Conservation (phyloP, 2,797 vertebrate species). For the Gallinago stenura region DNA sequence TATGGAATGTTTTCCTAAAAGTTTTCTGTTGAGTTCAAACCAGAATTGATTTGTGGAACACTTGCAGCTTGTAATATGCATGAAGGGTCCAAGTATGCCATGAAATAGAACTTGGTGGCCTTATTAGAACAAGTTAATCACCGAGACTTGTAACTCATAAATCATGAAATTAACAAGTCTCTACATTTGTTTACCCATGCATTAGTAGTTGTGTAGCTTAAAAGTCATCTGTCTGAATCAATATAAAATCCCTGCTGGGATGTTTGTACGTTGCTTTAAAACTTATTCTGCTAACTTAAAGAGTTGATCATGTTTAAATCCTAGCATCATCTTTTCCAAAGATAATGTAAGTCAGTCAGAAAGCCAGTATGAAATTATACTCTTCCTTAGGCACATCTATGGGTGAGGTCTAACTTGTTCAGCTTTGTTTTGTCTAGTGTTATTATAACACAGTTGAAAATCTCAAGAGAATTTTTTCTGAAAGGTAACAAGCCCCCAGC, state of each 20-base stretch:
- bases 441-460: background rate
- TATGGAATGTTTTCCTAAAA: background rate
- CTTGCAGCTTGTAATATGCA: background rate
- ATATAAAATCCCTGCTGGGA: background rate
- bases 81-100: background rate
- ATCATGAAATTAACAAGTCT: background rate
- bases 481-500: conserved; percentile 89
- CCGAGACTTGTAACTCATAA: background rate
- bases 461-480: background rate
- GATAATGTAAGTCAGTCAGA: background rate
- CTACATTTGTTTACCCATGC: background rate
- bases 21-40: background rate
- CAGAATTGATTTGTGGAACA: background rate
- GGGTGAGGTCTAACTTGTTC: background rate
- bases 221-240: background rate
- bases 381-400: background rate
- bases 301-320: background rate
- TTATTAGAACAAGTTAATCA: background rate
- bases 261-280: background rate
- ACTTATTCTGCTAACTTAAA: background rate
- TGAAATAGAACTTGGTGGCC: background rate
- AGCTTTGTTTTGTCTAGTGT: background rate
- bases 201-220: background rate
- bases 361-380: background rate
- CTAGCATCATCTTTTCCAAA: background rate